These are phyloP conservation scores for Danio jaintianensis DNA, from an alignment of 2,797 vertebrate genomes.

Conservation along the genomic window DNA sequence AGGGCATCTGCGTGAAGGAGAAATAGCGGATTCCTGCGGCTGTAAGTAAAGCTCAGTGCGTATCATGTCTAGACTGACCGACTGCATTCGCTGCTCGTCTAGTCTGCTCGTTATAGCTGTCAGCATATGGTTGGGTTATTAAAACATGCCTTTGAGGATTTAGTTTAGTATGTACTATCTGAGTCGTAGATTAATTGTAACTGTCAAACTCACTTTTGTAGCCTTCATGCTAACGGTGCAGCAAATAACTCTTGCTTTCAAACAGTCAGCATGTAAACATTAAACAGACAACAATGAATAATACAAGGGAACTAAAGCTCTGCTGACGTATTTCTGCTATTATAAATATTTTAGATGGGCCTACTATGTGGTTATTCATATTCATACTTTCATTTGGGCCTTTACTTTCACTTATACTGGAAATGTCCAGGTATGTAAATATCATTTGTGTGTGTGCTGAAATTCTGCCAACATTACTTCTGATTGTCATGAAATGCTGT, in stretches of 20 bases:
- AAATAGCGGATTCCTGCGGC: conserved; percentile 1
- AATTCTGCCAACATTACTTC: not conserved
- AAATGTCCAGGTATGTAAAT: not conserved
- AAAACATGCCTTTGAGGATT: not conserved
- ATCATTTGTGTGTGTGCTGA: not conserved
- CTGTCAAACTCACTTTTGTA: not conserved
- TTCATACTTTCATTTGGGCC: not conserved
- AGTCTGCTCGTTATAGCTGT: not conserved
- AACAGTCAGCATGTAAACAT: not conserved
- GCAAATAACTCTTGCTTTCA: not conserved
- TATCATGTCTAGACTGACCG: not conserved
- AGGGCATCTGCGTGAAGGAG: not conserved
- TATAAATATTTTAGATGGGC: not conserved
- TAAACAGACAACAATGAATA: not conserved
- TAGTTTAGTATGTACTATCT: not conserved
- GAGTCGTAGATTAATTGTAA: not conserved
- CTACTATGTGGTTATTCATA: not conserved
- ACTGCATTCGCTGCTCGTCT: conserved; percentile 16
- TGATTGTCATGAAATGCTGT: not conserved
- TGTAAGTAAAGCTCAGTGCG: not conserved
- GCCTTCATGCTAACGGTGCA: not conserved
- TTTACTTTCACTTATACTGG: not conserved
- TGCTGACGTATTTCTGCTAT: not conserved
- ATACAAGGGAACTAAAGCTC: not conserved
- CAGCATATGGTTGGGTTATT: conserved; percentile 9